Evolutionary conservation across 2,797 vertebrate genomes (phyloP), one percentile per base, ranked within the genome.

Genomic region (Nannoperca australis): DNA sequence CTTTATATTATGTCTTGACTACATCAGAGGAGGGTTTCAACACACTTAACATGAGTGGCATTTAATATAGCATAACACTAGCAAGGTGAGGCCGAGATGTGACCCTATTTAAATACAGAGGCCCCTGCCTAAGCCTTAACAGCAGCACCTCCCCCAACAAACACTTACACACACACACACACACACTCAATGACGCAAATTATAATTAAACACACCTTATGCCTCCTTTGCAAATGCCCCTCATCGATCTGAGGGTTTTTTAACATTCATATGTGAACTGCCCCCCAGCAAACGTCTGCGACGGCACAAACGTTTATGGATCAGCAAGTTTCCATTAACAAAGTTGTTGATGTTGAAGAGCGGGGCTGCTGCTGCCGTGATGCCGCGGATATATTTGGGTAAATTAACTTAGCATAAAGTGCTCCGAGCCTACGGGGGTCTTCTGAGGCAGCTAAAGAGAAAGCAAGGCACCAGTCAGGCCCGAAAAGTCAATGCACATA

Each of bases 271-370:
- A 93, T 91, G 90, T 76, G 88, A 95, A 90, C 96, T 96, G 97
- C 97, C 97, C 97, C 96, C 89, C 69, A 98, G 98, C 97, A 90
- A 96, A 95, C 91, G 93, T 95, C 96, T 94, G 85, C 74, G 89
- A 94, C 93, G 55, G 86, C 88, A 75, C 85, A 87, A 81, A 17
- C 79, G 90, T 97, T 97, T 96, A 98, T 93, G 98, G 98, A 99
- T 99, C 98, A 98, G 95, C 94, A 95, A 92, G 93, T 98, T 99
- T 97, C 97, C 97, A 99, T 99, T 98, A 99, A 96, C 93, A 93
- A 95, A 96, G 95, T 95, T 94, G 95, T 95, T 95, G 96, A 96
- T 96, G 94, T 91, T 90, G 95, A 91, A 94, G 93, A 81, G 88
- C 64, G 9, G 71, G 65, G 77, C 79, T 4, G 77, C 81, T 3